phyloP scores from a whole-genome alignment of 2,113 vertebrate genomes.

The Oryzias celebensis region DNA sequence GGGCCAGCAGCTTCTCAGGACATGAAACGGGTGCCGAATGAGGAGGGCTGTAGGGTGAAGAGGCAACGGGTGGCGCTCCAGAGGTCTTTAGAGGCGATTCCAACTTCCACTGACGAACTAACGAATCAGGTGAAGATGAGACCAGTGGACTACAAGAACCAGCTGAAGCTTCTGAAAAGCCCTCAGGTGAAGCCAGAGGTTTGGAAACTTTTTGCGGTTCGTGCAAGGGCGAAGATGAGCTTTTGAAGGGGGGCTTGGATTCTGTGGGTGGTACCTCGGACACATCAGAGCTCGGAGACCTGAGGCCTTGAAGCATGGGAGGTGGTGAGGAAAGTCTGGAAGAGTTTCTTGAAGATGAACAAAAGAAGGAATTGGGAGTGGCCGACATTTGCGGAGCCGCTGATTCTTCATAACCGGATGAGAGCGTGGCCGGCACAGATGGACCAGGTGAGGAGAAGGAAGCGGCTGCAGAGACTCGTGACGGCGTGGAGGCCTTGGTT shows the following conservation, averaged over 20 bases:
- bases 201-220: constrained; percentile 33
- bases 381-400: constrained; percentile 40
- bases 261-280: constrained; percentile 33
- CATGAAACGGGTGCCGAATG: constrained; percentile 45
- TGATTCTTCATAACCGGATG: constrained; percentile 27
- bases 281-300: constrained; percentile 22
- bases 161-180: constrained; percentile 14
- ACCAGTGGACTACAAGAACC: constrained; percentile 25
- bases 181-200: constrained; percentile 19
- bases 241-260: constrained; percentile 25
- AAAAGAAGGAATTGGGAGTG: constrained; percentile 28
- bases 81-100: constrained; percentile 16
- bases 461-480: constrained; percentile 31
- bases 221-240: constrained; percentile 37
- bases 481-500: constrained; percentile 31
- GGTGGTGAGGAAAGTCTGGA: constrained; percentile 52
- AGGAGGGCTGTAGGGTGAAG: constrained; percentile 34
- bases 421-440: constrained; percentile 28
- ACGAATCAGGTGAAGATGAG: constrained; percentile 25
- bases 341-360: constrained; percentile 39
- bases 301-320: constrained; percentile 48
- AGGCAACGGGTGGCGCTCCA: constrained; percentile 15
- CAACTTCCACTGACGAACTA: constrained; percentile 26
- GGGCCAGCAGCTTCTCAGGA: constrained; percentile 50
- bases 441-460: constrained; percentile 37